Evolutionary conservation across 2,113 vertebrate genomes (phyloP).

Genomic region (Carettochelys insculpta): DNA sequence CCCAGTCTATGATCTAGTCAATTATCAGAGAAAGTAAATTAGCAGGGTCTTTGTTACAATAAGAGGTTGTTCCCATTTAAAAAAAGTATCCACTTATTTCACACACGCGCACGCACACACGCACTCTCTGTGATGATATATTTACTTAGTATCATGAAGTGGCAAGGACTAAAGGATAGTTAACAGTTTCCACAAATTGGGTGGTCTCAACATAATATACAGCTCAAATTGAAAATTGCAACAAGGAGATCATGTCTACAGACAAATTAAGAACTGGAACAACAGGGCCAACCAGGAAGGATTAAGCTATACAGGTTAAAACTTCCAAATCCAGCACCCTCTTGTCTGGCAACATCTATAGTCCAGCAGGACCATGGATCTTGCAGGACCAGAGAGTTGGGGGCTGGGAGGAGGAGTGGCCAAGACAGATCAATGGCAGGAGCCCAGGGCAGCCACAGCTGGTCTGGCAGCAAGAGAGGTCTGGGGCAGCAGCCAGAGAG

Average conservation of each 20-base stretch:
- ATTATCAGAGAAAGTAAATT: neutral
- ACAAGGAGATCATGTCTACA: neutral
- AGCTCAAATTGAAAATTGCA: neutral
- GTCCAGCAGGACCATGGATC: too few species aligned
- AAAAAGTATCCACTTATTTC: neutral
- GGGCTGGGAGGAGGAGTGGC: too few species aligned
- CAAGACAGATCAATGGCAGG: too few species aligned
- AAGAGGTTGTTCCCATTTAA: neutral
- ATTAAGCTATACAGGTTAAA: neutral
- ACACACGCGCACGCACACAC: neutral
- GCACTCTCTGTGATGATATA: neutral
- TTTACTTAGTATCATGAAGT: neutral
- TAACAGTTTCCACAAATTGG: neutral
- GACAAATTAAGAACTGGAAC: neutral
- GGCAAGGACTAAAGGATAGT: neutral
- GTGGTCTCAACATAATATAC: neutral
- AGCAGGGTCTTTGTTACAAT: neutral
- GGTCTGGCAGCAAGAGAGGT: too few species aligned
- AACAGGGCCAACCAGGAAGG: neutral
- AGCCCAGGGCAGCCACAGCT: too few species aligned
- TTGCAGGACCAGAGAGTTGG: too few species aligned
- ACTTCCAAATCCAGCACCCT: too few species aligned
- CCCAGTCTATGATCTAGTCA: neutral
- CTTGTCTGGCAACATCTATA: too few species aligned
- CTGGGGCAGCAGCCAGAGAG: too few species aligned